These are phyloP conservation scores for Lycocerus yunnanus DNA, from an alignment of 2,888 invertebrate genomes.

Conservation along the genomic window DNA sequence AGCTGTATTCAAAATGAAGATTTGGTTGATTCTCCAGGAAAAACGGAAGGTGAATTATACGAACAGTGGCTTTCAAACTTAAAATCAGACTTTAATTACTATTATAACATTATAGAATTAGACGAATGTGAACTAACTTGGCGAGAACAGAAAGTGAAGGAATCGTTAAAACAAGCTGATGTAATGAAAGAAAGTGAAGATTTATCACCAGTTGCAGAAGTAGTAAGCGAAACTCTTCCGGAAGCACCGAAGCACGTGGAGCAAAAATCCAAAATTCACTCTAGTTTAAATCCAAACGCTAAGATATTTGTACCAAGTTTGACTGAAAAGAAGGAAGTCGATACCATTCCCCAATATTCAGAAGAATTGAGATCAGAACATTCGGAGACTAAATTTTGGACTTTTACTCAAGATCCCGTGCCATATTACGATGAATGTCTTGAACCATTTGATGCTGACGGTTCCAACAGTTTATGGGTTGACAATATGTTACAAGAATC, in stretches of 20 bases:
- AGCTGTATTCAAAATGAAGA: background rate
- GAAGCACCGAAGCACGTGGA: background rate
- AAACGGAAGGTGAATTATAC: background rate
- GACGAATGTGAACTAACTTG: conserved; percentile 20
- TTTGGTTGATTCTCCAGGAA: background rate
- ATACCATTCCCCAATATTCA: background rate
- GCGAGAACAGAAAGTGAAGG: conserved; percentile 6
- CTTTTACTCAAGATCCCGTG: background rate
- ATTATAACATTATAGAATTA: conserved; percentile 6
- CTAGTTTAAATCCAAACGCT: conserved; percentile 23
- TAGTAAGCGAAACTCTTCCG: background rate
- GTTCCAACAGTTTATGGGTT: conserved; percentile 48
- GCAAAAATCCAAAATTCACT: background rate
- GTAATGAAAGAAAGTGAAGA: background rate
- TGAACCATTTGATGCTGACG: conserved; percentile 38
- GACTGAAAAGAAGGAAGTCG: background rate
- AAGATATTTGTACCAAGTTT: conserved; percentile 18
- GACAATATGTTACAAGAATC: conserved; percentile 46
- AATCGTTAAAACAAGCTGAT: background rate
- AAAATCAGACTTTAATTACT: conserved; percentile 3
- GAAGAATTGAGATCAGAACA: background rate
- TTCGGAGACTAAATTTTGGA: background rate
- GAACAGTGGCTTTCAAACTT: background rate
- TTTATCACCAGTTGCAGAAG: background rate
- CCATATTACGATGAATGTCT: background rate